phyloP scores from a whole-genome alignment of 2,113 vertebrate genomes.

The Spermophilus dauricus region DNA sequence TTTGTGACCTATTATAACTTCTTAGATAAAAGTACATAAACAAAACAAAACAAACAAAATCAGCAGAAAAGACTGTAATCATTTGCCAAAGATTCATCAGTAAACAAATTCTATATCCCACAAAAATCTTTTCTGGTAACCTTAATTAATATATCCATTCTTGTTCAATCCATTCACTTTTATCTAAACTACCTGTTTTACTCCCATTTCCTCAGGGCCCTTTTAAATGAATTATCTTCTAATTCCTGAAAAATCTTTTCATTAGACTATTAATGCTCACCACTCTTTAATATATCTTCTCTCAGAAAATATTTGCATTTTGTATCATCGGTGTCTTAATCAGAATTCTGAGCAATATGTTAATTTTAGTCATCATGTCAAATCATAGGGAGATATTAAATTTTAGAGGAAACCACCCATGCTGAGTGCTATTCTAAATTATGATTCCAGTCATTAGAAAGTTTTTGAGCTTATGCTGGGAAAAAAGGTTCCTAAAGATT shows the following conservation, averaged over 20 bases:
- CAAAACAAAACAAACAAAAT: background rate
- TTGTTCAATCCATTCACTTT: background rate
- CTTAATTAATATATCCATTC: background rate
- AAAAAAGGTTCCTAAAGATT: background rate
- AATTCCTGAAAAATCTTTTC: constrained; percentile 35
- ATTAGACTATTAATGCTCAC: constrained; percentile 25
- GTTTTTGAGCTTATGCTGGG: background rate
- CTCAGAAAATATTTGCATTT: constrained; percentile 53
- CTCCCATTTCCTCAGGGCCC: background rate
- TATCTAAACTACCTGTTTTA: background rate
- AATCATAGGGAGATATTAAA: constrained; percentile 16
- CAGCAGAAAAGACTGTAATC: background rate
- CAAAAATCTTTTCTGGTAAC: background rate
- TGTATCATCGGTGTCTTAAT: background rate
- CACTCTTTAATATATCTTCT: constrained; percentile 32
- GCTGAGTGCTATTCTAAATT: background rate
- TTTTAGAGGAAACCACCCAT: constrained; percentile 1
- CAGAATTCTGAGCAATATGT: constrained; percentile 4
- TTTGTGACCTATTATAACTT: background rate
- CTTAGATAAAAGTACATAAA: background rate
- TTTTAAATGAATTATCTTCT: background rate
- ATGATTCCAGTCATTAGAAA: background rate
- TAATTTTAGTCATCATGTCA: background rate
- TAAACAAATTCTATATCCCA: background rate
- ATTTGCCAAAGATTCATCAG: background rate